These are phyloP conservation scores for Clepsis dumicolana DNA, from an alignment of 2,888 invertebrate genomes.

Conservation along the genomic window DNA sequence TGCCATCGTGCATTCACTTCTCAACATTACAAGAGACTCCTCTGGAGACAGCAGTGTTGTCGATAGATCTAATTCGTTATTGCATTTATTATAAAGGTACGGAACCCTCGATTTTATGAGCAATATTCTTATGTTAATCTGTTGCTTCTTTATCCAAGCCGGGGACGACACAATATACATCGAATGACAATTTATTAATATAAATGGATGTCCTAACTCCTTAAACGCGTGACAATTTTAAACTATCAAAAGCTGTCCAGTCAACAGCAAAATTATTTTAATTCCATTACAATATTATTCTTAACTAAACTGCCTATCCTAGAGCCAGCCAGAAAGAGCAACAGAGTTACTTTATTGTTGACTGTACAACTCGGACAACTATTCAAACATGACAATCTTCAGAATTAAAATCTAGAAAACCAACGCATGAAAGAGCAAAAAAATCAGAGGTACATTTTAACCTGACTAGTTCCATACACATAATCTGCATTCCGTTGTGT, in stretches of 20 bases:
- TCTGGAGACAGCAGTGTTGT: slow-evolving; percentile 5
- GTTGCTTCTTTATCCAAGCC: slow-evolving; percentile 54
- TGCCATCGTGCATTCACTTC: slow-evolving; percentile 4
- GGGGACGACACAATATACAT: slow-evolving; percentile 81
- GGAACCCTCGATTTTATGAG: slow-evolving; percentile 41
- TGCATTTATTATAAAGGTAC: slow-evolving; percentile 31
- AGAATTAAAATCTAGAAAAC: slow-evolving; percentile 43
- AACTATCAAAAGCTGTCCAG: slow-evolving; percentile 26
- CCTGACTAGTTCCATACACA: slow-evolving; percentile 83
- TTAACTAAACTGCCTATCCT: slow-evolving; percentile 28
- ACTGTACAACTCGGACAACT: slow-evolving; percentile 29
- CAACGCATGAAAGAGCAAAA: slow-evolving; percentile 30
- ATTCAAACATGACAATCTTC: slow-evolving; percentile 18
- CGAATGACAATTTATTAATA: slow-evolving; percentile 55
- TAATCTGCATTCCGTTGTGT: slow-evolving; percentile 68
- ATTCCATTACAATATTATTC: slow-evolving; percentile 9
- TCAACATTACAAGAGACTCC: background rate
- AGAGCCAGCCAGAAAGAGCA: slow-evolving; percentile 33
- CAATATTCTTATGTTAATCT: slow-evolving; percentile 37
- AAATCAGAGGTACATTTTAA: slow-evolving; percentile 69
- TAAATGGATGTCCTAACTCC: slow-evolving; percentile 49
- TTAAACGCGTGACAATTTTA: slow-evolving; percentile 35
- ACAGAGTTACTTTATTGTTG: slow-evolving; percentile 15
- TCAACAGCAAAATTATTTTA: slow-evolving; percentile 24
- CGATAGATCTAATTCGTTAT: background rate